Evolutionary conservation across 2,888 invertebrate species (phyloP), one percentile per base, ranked within the genome.

Genomic region (Drosophila peninsularis): DNA sequence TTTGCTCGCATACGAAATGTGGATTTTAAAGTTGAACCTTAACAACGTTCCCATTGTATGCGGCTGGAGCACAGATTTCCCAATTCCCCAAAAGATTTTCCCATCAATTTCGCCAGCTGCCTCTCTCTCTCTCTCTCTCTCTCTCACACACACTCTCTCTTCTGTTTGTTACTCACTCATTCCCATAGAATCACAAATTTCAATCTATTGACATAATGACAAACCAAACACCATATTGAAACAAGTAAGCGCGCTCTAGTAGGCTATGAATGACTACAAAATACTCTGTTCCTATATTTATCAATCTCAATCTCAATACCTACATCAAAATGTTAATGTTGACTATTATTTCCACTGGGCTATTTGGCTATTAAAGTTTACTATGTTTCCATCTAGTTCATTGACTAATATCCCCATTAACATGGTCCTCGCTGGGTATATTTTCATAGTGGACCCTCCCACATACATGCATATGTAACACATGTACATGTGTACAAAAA

Each of bases 151-250:
- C n/a, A 9, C 4, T 27, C 5, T 42, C 3, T 2, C 41, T 21
- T 36, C 34, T 49, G 14, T 24, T 17, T 52, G 3, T 14, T 3
- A 11, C 41, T 19, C 34, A 14, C 49, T 49, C 32, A n/a, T 32
- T 36, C n/a, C 21, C 52, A 36, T 34, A 32, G 58, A 58, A 62
- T 67, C 42, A 37, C 52, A 75, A 49, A 62, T 71, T 54, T 39
- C 67, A 60, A 61, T 67, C 57, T 76, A 72, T 72, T 72, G 75
- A 68, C 60, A 76, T 75, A 76, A 76, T 76, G 72, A 63, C 68
- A 76, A 68, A 53, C 39, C 72, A 67, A 71, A 75, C 65, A 75
- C 53, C 54, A 61, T 64, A 52, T 62, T 50, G 57, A 56, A 54
- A 21, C 36, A 14, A 36, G 50, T 24, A 9, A 34, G 9, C 9